phyloP scores from a whole-genome alignment of 2,888 invertebrate genomes.

The Macrophya annulata region DNA sequence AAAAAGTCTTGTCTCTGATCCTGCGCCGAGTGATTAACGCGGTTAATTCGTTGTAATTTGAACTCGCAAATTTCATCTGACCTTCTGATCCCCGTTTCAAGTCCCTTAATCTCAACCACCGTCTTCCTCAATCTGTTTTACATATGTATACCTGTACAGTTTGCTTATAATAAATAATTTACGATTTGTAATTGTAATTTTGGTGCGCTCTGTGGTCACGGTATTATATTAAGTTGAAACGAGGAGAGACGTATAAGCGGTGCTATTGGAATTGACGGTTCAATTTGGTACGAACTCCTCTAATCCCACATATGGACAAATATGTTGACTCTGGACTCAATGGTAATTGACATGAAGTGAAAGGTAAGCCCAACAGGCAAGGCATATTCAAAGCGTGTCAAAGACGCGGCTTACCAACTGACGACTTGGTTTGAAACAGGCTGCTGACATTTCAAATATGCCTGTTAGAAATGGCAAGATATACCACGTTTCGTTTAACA shows the following conservation, averaged over 20 bases:
- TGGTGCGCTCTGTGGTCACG: background rate
- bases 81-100: conserved; percentile 39
- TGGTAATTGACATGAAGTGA: conserved; percentile 35
- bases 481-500: background rate
- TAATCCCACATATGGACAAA: background rate
- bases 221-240: conserved; percentile 6
- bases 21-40: conserved; percentile 73
- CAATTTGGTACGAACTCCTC: conserved; percentile 54
- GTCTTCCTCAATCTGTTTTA: conserved; percentile 51
- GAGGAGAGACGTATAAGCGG: conserved; percentile 61
- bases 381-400: conserved; percentile 27
- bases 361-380: conserved; percentile 8
- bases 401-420: conserved; percentile 21
- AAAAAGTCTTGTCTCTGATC: conserved; percentile 67
- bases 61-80: conserved; percentile 62
- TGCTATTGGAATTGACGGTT: conserved; percentile 63
- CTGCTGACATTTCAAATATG: background rate
- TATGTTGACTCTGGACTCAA: conserved; percentile 7
- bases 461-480: background rate
- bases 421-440: background rate
- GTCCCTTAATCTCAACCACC: conserved; percentile 59
- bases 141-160: conserved; percentile 21
- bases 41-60: conserved; percentile 77
- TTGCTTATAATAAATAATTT: conserved; percentile 73
- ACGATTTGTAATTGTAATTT: conserved; percentile 73